These are phyloP conservation scores for Lagocephalus sceleratus DNA, from an alignment of 2,797 vertebrate species.

Conservation along the genomic window DNA sequence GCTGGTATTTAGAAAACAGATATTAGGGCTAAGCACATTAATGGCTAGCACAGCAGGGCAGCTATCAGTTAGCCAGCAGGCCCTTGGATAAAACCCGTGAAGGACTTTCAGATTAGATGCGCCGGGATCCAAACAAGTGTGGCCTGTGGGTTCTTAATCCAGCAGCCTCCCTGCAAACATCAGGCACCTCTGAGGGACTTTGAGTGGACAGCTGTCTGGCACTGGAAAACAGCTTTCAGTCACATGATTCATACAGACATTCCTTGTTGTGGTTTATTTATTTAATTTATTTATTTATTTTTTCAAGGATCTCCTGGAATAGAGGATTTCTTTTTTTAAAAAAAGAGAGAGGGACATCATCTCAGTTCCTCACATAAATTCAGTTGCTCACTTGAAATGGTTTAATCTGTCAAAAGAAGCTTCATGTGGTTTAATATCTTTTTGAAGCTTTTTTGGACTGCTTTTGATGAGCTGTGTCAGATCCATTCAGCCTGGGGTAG, in stretches of 20 bases:
- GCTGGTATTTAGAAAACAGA: slow-evolving; percentile 24
- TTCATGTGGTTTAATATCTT: slow-evolving; percentile 6
- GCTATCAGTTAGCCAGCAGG: not conserved
- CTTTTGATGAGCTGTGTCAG: slow-evolving; percentile 14
- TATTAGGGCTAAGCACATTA: slow-evolving; percentile 3
- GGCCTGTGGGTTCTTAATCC: slow-evolving; percentile 2
- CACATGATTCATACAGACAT: not conserved
- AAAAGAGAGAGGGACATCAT: not conserved
- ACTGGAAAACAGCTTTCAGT: slow-evolving; percentile 19
- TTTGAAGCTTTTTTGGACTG: slow-evolving; percentile 18
- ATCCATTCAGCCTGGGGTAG: slow-evolving; percentile 8
- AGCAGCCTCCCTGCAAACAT: slow-evolving; percentile 2
- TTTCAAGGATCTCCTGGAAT: too few relatives aligned
- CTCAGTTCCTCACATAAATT: slow-evolving; percentile 6
- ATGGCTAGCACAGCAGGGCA: not conserved
- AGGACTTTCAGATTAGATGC: slow-evolving; percentile 6
- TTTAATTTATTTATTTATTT: too few relatives aligned
- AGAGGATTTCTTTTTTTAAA: not conserved
- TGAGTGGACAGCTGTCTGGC: slow-evolving; percentile 14
- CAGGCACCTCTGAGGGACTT: slow-evolving; percentile 3
- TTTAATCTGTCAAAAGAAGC: slow-evolving; percentile 16
- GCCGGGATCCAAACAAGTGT: slow-evolving; percentile 2
- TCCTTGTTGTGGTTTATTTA: too few relatives aligned
- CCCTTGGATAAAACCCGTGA: not conserved
- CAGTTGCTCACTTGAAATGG: not conserved